Evolutionary conservation across 2,113 vertebrate species (phyloP).

Genomic region (Serinus canaria): DNA sequence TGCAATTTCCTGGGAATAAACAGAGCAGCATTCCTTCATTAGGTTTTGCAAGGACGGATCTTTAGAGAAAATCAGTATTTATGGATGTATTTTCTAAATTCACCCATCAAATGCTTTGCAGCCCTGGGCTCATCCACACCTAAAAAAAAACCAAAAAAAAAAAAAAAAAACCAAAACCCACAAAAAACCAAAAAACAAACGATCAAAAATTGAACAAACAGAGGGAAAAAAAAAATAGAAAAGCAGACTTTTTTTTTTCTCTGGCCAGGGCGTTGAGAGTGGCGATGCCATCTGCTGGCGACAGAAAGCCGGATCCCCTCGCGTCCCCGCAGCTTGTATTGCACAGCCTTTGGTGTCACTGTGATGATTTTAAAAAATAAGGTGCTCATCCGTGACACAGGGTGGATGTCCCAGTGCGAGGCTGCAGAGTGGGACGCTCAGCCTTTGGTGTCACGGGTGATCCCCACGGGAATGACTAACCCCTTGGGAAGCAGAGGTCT

Average conservation of each 20-base stretch:
- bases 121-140: background rate
- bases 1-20: background rate
- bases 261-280: background rate
- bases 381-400: accelerated
- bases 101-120: background rate
- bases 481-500: background rate
- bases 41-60: background rate
- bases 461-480: background rate
- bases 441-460: too few species aligned
- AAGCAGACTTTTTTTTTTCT: background rate
- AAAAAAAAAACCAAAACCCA: accelerated
- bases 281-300: conserved; percentile 57
- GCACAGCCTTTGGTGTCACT: background rate
- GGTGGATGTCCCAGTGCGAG: background rate
- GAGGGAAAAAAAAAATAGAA: too few species aligned
- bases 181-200: too few species aligned
- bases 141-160: background rate
- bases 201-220: background rate
- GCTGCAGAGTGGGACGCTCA: background rate
- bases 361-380: accelerated
- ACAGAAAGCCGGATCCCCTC: background rate
- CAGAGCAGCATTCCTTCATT: background rate
- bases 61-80: background rate
- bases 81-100: background rate
- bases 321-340: background rate